Evolutionary conservation across 2,113 vertebrate species (phyloP).

Genomic region (Ancistrus triradiatus): DNA sequence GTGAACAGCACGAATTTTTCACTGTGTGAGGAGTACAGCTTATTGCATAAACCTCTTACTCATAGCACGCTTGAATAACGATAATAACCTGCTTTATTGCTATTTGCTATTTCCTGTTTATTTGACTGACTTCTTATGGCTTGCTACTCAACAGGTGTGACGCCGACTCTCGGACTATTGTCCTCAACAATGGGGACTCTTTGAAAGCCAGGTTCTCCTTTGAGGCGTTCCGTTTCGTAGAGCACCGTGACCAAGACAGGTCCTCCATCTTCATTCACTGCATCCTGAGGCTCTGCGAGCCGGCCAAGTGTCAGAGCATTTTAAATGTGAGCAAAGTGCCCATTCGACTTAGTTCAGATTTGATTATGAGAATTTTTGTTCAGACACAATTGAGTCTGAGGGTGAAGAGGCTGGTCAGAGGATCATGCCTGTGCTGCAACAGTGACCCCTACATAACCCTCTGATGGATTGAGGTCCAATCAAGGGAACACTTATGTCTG

Average conservation of each 20-base stretch:
- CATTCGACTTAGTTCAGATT: too few species aligned
- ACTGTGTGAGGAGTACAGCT: constrained; percentile 59
- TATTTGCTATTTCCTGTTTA: too few species aligned
- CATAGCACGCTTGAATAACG: too few species aligned
- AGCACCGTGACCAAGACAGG: constrained; percentile 56
- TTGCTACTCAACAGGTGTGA: constrained; percentile 54
- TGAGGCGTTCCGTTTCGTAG: constrained; percentile 72
- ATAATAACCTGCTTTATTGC: too few species aligned
- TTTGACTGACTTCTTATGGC: too few species aligned
- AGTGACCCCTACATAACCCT: too few species aligned
- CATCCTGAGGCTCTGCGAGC: constrained; percentile 70
- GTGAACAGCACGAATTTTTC: constrained; percentile 61
- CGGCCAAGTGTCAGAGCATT: constrained; percentile 59
- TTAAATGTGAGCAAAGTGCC: constrained; percentile 59
- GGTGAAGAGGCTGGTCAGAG: too few species aligned
- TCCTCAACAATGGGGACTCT: constrained; percentile 61
- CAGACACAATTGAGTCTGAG: too few species aligned
- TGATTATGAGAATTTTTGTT: not conserved
- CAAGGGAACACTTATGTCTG: too few species aligned
- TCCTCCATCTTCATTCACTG: constrained; percentile 72
- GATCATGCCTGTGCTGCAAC: too few species aligned
- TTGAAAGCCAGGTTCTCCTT: constrained; percentile 61
- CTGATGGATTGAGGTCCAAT: too few species aligned
- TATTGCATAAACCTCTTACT: too few species aligned
- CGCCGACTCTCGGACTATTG: constrained; percentile 35